Conservation (phyloP, 2,888 invertebrate genomes). For the Cosmia pyralina region DNA sequence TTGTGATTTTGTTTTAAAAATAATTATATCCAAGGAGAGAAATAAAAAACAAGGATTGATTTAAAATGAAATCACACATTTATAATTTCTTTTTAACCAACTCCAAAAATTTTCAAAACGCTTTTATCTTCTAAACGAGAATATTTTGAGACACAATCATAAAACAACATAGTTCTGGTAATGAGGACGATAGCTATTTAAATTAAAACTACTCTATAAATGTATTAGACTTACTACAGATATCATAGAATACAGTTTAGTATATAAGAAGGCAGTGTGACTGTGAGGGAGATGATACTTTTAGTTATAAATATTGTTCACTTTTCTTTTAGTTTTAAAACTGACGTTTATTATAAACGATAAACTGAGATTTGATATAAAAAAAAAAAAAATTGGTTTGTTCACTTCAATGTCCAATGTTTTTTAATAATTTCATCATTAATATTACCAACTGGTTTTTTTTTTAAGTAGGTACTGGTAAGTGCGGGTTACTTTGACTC, state of each 20-base stretch:
- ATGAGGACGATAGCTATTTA: constrained; percentile 56
- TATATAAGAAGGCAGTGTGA: constrained; percentile 62
- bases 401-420: constrained; percentile 27
- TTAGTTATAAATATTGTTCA: constrained; percentile 46
- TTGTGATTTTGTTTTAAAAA: constrained; percentile 38
- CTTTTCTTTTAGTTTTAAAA: not conserved
- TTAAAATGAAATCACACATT: not conserved
- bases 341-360: not conserved
- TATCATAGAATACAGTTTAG: constrained; percentile 68
- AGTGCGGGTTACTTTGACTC: too few relatives aligned
- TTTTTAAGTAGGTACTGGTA: not conserved
- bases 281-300: constrained; percentile 55
- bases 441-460: not conserved
- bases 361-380: not conserved
- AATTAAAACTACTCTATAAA: constrained; percentile 56
- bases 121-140: not conserved
- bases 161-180: constrained; percentile 39
- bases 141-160: constrained; percentile 38
- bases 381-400: not conserved
- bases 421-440: not conserved
- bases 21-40: not conserved
- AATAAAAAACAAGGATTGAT: not conserved
- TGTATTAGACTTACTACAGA: constrained; percentile 64
- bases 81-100: not conserved
- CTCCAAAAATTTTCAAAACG: not conserved